Evolutionary conservation across 2,113 vertebrate species (phyloP), one percentile per base, ranked within the genome.

Genomic region (Nibea albiflora): DNA sequence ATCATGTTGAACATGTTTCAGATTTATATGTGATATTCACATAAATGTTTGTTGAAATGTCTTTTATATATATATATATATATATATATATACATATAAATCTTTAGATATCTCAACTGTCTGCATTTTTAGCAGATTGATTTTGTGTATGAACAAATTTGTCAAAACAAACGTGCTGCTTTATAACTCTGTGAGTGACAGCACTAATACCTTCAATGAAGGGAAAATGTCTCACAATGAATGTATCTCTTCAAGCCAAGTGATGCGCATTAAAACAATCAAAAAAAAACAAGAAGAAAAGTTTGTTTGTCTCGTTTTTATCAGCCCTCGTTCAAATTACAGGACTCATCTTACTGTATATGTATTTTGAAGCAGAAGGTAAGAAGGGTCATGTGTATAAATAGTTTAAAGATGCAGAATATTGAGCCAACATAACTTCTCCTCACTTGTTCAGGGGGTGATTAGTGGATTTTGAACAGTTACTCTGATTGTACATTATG

Each of bases 241-340:
- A 92, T 92, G 92, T 93, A 92, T 92, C 83, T 88, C 88, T 93
- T 90, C 80, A 89, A 88, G 78, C 90, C 93, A 94, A 93, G 91
- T 91, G 89, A 87, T 90, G 89, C 80, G 93, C 85, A 94, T 31
- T 92, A 92, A 94, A 93, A 90, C 93, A 94, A 94, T 94, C 93
- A 92, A 9, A 78, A 90, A n/a, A 93, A 91, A 89, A 75, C 77
- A 73, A 73, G 78, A 24, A 81, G 64, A 19, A 44, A 22, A 14
- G 0, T 35, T 52, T 63, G 17, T 2, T 31, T 28, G 10, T 57
- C 16, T 65, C 4, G 1, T 74, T 53, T 72, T 74, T 47, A 11
- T 49, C 9, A 65, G 26, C 17, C 4, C 14, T 47, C 1, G 0
- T 56, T 6, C 46, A 2, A 9, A n/a, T 20, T 2, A 12, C 24